phyloP scores from a whole-genome alignment of 1,140 invertebrate species.

The Melipona quadrifasciata region DNA sequence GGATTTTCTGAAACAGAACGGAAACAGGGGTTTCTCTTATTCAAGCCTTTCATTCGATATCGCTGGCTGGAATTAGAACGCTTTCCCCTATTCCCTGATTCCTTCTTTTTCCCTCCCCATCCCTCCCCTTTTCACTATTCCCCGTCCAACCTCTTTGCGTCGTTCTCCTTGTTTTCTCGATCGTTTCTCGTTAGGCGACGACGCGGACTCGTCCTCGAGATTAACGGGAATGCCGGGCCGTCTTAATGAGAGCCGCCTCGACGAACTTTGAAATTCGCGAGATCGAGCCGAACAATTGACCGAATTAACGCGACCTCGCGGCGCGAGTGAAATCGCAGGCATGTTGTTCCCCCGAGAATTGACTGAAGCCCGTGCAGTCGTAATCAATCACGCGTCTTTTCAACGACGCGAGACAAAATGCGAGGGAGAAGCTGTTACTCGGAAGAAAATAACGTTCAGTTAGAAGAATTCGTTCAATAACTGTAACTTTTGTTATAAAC shows the following conservation, averaged over 20 bases:
- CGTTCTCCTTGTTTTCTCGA: constrained; percentile 7
- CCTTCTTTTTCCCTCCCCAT: background rate
- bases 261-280: background rate
- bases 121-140: too few relatives aligned
- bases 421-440: background rate
- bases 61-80: constrained; percentile 36
- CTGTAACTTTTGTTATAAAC: background rate
- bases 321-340: too few relatives aligned
- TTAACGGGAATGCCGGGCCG: background rate
- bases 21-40: constrained; percentile 32
- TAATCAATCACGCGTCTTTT: background rate
- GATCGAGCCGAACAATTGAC: background rate
- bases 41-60: constrained; percentile 33
- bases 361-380: background rate
- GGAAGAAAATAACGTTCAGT: background rate
- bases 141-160: too few relatives aligned
- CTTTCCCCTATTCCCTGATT: constrained; percentile 8
- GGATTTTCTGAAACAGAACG: constrained; percentile 80
- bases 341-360: background rate
- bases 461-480: background rate
- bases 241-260: constrained; percentile 2
- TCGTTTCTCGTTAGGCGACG: constrained; percentile 24
- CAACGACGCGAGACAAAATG: background rate
- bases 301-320: background rate
- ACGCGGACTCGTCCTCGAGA: constrained; percentile 8